Conservation (phyloP, 2,888 invertebrate species). For the Trichacis sp. region DNA sequence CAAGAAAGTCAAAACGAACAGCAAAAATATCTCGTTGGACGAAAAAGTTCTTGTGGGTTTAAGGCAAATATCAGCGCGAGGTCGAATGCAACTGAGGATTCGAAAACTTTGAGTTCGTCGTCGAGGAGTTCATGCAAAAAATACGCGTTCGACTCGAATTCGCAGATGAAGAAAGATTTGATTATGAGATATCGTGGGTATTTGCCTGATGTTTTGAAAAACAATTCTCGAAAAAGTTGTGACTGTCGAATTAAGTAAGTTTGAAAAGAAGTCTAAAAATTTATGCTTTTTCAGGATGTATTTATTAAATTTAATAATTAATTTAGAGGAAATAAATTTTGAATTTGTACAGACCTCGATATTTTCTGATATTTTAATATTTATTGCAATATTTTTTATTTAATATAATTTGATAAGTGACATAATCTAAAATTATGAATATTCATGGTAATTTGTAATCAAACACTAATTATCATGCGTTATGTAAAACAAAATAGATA, state of each 20-base stretch:
- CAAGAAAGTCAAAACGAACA: background rate
- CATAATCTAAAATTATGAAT: too few species aligned
- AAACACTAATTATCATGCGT: too few species aligned
- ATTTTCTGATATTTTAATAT: too few species aligned
- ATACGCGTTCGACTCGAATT: conserved; percentile 9
- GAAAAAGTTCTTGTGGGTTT: background rate
- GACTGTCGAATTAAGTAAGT: background rate
- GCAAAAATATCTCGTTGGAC: background rate
- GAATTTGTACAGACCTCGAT: too few species aligned
- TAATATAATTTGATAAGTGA: too few species aligned
- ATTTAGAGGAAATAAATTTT: too few species aligned
- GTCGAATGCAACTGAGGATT: background rate
- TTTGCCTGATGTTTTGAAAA: background rate
- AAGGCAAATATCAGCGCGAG: background rate
- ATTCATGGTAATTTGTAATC: too few species aligned
- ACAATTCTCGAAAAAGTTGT: background rate
- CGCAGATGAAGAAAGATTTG: background rate
- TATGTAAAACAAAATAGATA: too few species aligned
- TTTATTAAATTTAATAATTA: too few species aligned
- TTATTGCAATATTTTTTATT: too few species aligned
- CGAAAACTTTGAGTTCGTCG: background rate
- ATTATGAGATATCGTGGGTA: background rate
- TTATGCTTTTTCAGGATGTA: too few species aligned
- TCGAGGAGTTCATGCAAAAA: conserved; percentile 5
- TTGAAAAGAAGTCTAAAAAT: too few species aligned